Evolutionary conservation across 1,140 invertebrate species (phyloP).

Genomic region (Vollenhovia emeryi): DNA sequence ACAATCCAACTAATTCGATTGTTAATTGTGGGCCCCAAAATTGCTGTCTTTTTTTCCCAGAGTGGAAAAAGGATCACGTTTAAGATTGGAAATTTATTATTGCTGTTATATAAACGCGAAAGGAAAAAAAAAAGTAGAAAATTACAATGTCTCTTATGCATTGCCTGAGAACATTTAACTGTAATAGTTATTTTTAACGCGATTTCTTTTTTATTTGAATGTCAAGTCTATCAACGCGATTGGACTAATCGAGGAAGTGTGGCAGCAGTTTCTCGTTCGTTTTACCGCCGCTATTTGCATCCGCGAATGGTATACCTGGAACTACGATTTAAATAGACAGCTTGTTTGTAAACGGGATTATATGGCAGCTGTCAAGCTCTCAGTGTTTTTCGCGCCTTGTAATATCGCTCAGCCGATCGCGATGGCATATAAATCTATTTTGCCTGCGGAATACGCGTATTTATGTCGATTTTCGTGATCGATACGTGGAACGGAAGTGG

Average conservation of each 20-base stretch:
- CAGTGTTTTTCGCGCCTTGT: conserved; percentile 29
- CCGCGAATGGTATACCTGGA: background rate
- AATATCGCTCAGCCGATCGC: background rate
- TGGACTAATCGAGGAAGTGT: background rate
- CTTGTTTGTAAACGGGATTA: conserved; percentile 74
- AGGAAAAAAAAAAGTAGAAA: background rate
- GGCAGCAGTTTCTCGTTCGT: background rate
- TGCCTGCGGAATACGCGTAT: background rate
- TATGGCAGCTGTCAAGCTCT: conserved; percentile 36
- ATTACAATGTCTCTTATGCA: background rate
- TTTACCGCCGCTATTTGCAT: conserved; percentile 24
- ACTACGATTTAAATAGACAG: conserved; percentile 65
- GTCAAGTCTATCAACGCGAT: background rate
- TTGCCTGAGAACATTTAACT: background rate
- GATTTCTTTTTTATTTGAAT: background rate
- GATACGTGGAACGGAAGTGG: background rate
- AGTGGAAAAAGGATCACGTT: background rate
- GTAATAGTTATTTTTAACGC: background rate
- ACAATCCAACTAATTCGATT: too few species aligned
- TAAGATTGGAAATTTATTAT: background rate
- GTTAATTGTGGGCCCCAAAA: too few species aligned
- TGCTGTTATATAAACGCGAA: background rate
- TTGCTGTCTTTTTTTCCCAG: too few species aligned
- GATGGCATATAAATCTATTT: conserved; percentile 2
- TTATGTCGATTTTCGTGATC: background rate